Evolutionary conservation across 2,113 vertebrate species (phyloP).

Genomic region (Bolborhynchus lineola): DNA sequence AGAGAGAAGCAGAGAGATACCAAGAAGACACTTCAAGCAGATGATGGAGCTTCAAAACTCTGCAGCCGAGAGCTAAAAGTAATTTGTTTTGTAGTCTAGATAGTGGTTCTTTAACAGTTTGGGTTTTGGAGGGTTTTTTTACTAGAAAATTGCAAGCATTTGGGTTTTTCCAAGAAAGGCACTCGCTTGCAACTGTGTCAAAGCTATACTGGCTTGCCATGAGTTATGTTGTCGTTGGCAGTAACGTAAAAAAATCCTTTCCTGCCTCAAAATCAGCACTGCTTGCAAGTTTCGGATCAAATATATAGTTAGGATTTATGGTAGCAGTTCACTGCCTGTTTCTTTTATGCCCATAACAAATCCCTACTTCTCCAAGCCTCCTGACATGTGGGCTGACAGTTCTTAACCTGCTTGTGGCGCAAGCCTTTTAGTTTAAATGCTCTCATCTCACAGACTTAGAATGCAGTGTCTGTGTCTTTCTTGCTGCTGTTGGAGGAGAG

Average conservation of each 20-base stretch:
- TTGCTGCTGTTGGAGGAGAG: neutral
- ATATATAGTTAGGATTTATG: neutral
- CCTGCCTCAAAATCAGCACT: neutral
- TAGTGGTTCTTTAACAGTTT: neutral
- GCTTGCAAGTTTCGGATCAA: neutral
- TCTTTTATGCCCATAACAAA: neutral
- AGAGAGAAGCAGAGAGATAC: neutral
- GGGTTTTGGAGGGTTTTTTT: too few species aligned
- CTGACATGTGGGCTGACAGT: neutral
- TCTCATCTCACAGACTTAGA: neutral
- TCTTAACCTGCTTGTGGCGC: neutral
- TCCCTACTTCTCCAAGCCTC: neutral
- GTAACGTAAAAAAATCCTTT: neutral
- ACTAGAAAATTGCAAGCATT: neutral
- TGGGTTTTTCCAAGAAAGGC: neutral
- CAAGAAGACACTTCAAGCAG: slow-evolving; percentile 8
- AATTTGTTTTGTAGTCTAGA: neutral
- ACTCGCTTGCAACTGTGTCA: neutral
- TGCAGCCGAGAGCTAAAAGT: slow-evolving; percentile 85
- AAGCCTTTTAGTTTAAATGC: neutral
- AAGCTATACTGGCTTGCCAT: neutral
- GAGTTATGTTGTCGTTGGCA: neutral
- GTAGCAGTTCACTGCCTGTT: neutral
- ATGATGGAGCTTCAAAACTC: slow-evolving; percentile 53
- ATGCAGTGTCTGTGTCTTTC: neutral